Evolutionary conservation across 2,888 invertebrate genomes (phyloP).

Genomic region (Sympetrum striolatum): DNA sequence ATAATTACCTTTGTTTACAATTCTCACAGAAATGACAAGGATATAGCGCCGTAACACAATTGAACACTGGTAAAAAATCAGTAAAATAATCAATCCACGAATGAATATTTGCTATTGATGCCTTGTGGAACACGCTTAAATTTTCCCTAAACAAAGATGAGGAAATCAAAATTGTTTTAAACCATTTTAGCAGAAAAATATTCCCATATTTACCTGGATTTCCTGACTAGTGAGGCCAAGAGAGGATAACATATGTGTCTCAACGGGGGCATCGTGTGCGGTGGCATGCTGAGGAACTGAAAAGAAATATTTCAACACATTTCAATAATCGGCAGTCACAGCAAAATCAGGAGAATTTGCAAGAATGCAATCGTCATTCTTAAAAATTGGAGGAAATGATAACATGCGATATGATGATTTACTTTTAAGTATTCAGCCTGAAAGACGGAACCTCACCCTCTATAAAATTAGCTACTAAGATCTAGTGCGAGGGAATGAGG

Average conservation of each 20-base stretch:
- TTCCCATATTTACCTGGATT: background rate
- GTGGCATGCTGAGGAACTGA: conserved; percentile 18
- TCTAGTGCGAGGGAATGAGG: too few relatives aligned
- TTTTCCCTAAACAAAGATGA: too few relatives aligned
- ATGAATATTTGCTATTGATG: too few relatives aligned
- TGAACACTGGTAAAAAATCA: too few relatives aligned
- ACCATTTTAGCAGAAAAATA: background rate
- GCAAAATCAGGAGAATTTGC: background rate
- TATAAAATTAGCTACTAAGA: too few relatives aligned
- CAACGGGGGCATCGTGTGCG: conserved; percentile 9
- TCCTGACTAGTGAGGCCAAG: background rate
- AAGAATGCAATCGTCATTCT: background rate
- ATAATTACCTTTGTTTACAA: too few relatives aligned
- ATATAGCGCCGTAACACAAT: too few relatives aligned
- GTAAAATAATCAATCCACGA: too few relatives aligned
- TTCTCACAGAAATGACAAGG: too few relatives aligned
- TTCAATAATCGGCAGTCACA: background rate
- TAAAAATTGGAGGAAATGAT: background rate
- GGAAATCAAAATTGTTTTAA: background rate
- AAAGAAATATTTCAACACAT: background rate
- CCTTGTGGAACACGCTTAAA: too few relatives aligned
- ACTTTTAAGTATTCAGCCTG: too few relatives aligned
- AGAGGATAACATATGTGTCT: background rate
- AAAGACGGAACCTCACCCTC: too few relatives aligned
- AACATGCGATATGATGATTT: background rate